phyloP scores from a whole-genome alignment of 2,888 invertebrate genomes.

The Rhingia rostrata region DNA sequence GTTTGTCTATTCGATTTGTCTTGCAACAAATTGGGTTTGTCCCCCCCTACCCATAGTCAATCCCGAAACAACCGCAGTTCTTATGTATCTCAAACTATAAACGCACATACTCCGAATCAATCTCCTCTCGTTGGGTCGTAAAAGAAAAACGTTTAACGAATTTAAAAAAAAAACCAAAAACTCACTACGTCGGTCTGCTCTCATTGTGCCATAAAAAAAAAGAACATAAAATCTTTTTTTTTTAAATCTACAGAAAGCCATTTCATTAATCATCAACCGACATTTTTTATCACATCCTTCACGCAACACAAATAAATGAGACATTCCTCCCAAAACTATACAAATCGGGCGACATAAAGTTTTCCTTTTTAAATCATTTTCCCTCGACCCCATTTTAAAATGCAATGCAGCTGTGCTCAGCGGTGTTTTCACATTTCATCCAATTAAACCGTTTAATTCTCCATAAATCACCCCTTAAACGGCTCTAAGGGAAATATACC shows the following conservation, averaged over 20 bases:
- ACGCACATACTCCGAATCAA: neutral
- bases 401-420: slow-evolving; percentile 51
- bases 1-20: slow-evolving; percentile 4
- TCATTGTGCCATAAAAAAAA: slow-evolving; percentile 15
- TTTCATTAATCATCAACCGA: slow-evolving; percentile 57
- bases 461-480: slow-evolving; percentile 62
- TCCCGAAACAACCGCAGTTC: no score
- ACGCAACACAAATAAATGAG: slow-evolving; percentile 36
- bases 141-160: no score
- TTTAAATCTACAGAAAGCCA: slow-evolving; percentile 31
- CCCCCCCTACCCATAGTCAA: neutral
- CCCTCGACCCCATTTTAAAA: neutral
- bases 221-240: slow-evolving; percentile 39
- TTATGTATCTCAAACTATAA: slow-evolving; percentile 17
- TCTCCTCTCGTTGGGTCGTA: no score
- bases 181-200: slow-evolving; percentile 42
- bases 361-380: neutral
- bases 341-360: neutral
- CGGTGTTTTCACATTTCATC: slow-evolving; percentile 53
- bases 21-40: slow-evolving; percentile 42
- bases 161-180: neutral
- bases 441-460: slow-evolving; percentile 71
- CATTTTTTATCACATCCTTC: slow-evolving; percentile 1
- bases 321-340: slow-evolving; percentile 10
- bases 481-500: slow-evolving; percentile 1